Evolutionary conservation across 2,113 vertebrate genomes (phyloP).

Genomic region (Blennius ocellaris): DNA sequence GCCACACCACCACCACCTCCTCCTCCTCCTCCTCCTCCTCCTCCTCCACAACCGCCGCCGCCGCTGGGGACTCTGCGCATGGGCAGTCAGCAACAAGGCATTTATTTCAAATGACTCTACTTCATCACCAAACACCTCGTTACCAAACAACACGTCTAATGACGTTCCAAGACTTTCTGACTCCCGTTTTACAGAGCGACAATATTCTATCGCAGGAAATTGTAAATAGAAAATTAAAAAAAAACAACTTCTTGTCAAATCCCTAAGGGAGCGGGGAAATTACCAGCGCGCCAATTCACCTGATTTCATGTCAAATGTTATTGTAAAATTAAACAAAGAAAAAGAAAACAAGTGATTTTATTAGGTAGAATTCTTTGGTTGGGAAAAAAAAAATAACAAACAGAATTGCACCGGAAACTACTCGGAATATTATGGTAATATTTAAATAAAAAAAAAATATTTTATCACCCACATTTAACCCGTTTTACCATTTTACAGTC

Average conservation of each 20-base stretch:
- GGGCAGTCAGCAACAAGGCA: conserved; percentile 82
- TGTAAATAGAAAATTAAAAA: no score
- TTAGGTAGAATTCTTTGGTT: background rate
- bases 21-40: conserved; percentile 63
- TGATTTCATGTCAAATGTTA: conserved; percentile 28
- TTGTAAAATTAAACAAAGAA: conserved; percentile 83
- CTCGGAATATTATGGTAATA: conserved; percentile 84
- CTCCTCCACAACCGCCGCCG: conserved; percentile 72
- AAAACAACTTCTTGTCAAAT: no score
- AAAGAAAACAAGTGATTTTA: background rate
- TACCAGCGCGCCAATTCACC: no score
- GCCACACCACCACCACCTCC: conserved; percentile 77
- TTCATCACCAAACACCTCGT: conserved; percentile 68
- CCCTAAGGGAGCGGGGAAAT: no score
- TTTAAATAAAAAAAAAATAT: conserved; percentile 71
- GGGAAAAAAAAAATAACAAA: conserved; percentile 67
- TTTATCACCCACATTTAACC: no score
- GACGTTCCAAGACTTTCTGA: conserved; percentile 25
- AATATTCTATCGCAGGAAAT: no score
- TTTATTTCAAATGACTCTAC: conserved; percentile 77
- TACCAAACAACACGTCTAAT: conserved; percentile 38
- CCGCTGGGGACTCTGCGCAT: conserved; percentile 83
- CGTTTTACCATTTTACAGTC: no score
- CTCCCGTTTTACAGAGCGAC: background rate
- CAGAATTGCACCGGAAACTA: conserved; percentile 84